Evolutionary conservation across 2,888 invertebrate species (phyloP).

Genomic region (Xanthostigma xanthostigma): DNA sequence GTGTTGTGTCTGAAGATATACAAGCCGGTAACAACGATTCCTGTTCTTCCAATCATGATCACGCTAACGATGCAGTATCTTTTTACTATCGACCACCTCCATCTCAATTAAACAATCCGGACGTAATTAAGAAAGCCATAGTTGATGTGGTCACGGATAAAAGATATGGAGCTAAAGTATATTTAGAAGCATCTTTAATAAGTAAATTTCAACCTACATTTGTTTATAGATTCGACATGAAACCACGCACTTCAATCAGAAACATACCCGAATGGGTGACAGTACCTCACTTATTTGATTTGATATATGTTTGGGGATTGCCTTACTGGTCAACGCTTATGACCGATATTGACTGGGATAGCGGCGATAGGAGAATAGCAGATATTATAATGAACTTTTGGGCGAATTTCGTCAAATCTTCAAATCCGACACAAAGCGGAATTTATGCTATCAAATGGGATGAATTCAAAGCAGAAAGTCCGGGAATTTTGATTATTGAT

Average conservation of each 20-base stretch:
- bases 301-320: conserved; percentile 69
- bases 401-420: conserved; percentile 61
- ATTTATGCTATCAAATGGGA: conserved; percentile 60
- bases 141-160: conserved; percentile 62
- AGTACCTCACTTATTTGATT: conserved; percentile 68
- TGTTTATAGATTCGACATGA: conserved; percentile 61
- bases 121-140: conserved; percentile 45
- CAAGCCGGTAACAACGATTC: conserved; percentile 35
- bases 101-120: conserved; percentile 43
- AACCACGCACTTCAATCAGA: conserved; percentile 51
- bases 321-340: conserved; percentile 51
- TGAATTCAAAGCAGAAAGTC: conserved; percentile 46
- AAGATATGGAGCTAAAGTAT: conserved; percentile 55
- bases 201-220: conserved; percentile 43
- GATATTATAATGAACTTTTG: conserved; percentile 71
- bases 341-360: conserved; percentile 53
- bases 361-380: conserved; percentile 59
- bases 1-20: conserved; percentile 35
- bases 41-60: conserved; percentile 45
- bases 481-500: conserved; percentile 58
- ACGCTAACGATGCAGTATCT: conserved; percentile 54
- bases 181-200: conserved; percentile 48
- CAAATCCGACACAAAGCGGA: conserved; percentile 54
- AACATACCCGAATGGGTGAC: conserved; percentile 63
- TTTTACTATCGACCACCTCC: conserved; percentile 62